Base-by-base conservation (phyloP, 2,797 vertebrate species). In the Danionella dracula region DNA sequence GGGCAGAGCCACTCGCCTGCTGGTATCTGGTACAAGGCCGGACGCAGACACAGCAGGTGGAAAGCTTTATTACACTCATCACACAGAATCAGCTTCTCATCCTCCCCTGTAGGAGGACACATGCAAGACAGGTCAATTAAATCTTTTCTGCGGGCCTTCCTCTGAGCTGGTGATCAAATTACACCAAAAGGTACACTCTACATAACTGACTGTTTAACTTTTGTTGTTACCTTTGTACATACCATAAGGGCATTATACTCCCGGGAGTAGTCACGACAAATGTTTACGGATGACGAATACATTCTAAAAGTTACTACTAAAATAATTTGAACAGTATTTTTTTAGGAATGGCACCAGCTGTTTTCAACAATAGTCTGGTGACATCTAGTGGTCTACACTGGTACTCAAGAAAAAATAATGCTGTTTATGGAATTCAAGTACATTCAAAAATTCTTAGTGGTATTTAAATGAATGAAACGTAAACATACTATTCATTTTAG, bases 31-130 rank as follows among this genome's bases (percentile, higher is more conserved):
- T 96, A 92, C 17, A 99, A 88, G 0, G 91, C 95, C 0, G 96
- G 97, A 3, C 97, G 84, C 85, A 99, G 87, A 79, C 97, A 99
- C 72, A 99, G 95, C 73, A 99, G 87, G 81, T 99, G 97, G 91
- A 98, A 99, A 61, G 94, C 95, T 85, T 99, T 98, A 84, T 98
- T 99, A 81, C 97, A 99, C 80, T 95, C 95, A 0, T 99, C 97
- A 72, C 97, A 99, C 45, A 99, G 86, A 82, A 98, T 96, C 62
- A 99, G 89, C 71, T 98, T 95, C 88, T 98, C 95, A 44, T 99
- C 96, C 13, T 99, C 95, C 74, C 94, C 95, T 96, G 54, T 42
- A 62, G 37, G 54, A 21, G 66, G 15, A 63, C 20, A 67, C 32
- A 10, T 16, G 49, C 5, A 50, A 42, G 48, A 2, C 45, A 59